Base-by-base conservation (phyloP, 2,113 vertebrate genomes). In the Marmota monax region DNA sequence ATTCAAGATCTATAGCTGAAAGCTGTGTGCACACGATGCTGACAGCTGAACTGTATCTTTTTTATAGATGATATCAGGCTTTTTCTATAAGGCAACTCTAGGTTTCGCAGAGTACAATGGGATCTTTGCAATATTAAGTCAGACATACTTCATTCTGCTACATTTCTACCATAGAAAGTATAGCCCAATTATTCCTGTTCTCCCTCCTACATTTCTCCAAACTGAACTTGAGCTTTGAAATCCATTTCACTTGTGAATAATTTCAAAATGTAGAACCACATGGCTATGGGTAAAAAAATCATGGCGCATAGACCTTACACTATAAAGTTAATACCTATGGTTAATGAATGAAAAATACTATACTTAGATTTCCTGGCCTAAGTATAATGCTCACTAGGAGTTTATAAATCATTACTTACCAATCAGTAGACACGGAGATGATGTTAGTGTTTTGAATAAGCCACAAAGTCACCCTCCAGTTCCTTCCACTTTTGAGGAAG, bases 1-100 rank as follows among this genome's bases (percentile, higher is more conserved):
- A 97, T 86, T 92, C 86, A 70, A 95, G 32, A 74, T 73, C 69
- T 16, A 20, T 34, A 32, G 16, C 48, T 74, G n/a, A 85, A 85
- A 94, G 42, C 67, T 72, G 37, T 14, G 12, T n/a, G 22, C 23
- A 42, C 16, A 20, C 16, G 27, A 56, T 25, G 32, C 18, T 61
- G 39, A 39, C 32, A 91, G 78, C 0, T 7, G 17, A 12, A 61
- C 25, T 58, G 4, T 5, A 17, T 69, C 45, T 90, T 16, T 63
- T 34, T 70, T 80, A 61, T 32, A 45, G n/a, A n/a, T 86, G 18
- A 84, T 18, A 17, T 0, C 7, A 69, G 65, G 13, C 9, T 92
- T 87, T 86, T 90, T 58, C 32, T 45, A 69, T 20, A 27, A 27
- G 27, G 16, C 37, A 78, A 69, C 37, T 45, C 77, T 39, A 37